Evolutionary conservation across 2,113 vertebrate genomes (phyloP), one percentile per base, ranked within the genome.

Genomic region (Sapayoa aenigma): DNA sequence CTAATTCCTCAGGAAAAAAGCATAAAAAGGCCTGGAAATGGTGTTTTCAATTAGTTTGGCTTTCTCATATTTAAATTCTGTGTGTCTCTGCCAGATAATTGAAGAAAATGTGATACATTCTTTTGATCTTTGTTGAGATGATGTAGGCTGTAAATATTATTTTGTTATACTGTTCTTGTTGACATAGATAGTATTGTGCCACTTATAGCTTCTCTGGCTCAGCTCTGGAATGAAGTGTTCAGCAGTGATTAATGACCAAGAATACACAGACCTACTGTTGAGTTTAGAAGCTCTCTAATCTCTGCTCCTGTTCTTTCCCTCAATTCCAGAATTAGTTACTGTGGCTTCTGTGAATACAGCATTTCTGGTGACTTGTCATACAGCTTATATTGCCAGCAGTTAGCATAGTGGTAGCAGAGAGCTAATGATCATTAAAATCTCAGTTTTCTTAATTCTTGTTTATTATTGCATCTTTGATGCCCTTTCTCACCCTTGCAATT

Each of bases 241-340:
- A 78, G 79, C 41, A 46, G 52, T 93, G 94, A 96, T 94, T 92
- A 95, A 96, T 90, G 91, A 71, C 88, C 39, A 60, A 77, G 73
- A 11, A 81, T 78, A 91, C 53, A 63, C 41, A 86, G 75, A 79
- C 58, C 76, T 87, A 89, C 87, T 85, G 56, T 76, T 85, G 89
- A 95, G 77, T 52, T 25, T 90, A 66, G 83, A 65, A 79, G 79
- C 73, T 84, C 42, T 68, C 65, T 90, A 66, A 90, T 94, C 79
- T 94, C 65, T 90, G 60, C 23, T 93, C 65, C 83, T 76, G 18
- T 71, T 94, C 81, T 62, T 87, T 92, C 44, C 78, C 47, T 94
- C 42, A 62, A 12, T 86, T 96, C 52, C 52, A 90, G 39, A 35
- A 74, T 65, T 84, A 89, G 58, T 33, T 68, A 75, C 65, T 46